These are phyloP conservation scores for Fratercula arctica DNA, from an alignment of 2,797 vertebrate species.

Conservation along the genomic window DNA sequence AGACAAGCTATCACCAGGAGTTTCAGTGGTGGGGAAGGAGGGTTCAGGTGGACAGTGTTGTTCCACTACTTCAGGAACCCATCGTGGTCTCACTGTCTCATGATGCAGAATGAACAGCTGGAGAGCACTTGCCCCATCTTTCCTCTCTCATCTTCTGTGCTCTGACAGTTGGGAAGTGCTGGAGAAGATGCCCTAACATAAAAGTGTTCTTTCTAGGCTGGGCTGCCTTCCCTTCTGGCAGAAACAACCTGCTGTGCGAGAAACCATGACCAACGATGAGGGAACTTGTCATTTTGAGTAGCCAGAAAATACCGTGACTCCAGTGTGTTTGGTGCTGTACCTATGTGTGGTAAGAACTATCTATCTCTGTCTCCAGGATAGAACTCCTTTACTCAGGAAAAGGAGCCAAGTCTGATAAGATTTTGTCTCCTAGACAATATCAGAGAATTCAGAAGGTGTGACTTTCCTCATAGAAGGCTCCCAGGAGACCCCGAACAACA, in stretches of 20 bases:
- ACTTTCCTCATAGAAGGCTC: not conserved
- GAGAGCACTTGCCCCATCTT: not conserved
- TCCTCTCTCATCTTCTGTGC: not conserved
- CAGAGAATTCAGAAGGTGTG: not conserved
- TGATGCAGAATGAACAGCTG: not conserved
- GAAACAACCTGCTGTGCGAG: not conserved
- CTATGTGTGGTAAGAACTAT: not conserved
- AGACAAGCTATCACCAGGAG: not conserved
- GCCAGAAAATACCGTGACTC: not conserved
- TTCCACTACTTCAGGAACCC: not conserved
- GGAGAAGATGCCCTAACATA: not conserved
- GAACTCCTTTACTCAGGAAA: not conserved
- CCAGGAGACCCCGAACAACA: not conserved
- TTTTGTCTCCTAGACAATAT: not conserved
- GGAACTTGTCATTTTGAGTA: not conserved
- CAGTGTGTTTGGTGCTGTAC: not conserved
- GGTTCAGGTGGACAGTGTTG: not conserved
- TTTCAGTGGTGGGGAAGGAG: not conserved
- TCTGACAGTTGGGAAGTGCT: not conserved
- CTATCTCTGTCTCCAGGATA: not conserved
- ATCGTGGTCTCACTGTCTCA: rapidly evolving
- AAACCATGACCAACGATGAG: not conserved
- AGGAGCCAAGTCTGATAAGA: not conserved
- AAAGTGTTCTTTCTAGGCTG: not conserved
- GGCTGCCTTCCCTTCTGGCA: not conserved